Base-by-base conservation (phyloP, 2,113 vertebrate species). In the Phoxinus phoxinus region DNA sequence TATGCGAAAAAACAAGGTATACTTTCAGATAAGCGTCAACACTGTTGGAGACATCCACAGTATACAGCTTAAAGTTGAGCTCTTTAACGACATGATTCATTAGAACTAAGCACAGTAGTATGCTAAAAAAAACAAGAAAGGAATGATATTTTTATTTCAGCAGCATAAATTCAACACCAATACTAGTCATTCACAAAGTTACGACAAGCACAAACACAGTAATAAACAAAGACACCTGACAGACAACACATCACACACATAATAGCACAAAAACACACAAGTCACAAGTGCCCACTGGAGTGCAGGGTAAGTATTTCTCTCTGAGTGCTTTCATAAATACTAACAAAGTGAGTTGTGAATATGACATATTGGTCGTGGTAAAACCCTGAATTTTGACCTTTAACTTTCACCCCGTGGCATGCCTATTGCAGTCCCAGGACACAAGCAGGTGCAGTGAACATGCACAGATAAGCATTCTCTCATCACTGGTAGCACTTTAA, bases 381-480 rank as follows among this genome's bases (percentile, higher is more conserved):
- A 80, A 65, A 86, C n/a, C 1, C 67, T 78, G 79, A 81, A 51
- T n/a, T 61, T 37, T 85, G 30, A 82, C 32, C 84, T 84, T 82
- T 67, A 75, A 83, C 59, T 84, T 51, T 91, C 87, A 91, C 91
- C 90, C 88, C 86, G 71, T 90, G 90, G 88, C 90, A 90, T 88
- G 91, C 90, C 92, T 91, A 88, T 89, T 88, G 89, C 92, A 90
- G 86, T 87, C 87, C 88, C 89, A 90, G 90, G 90, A 91, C 90
- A 89, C 91, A 91, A 89, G 91, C 91, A 92, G 90, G 90, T 84
- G 88, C 86, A 90, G 90, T 91, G 90, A 94, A 92, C 93, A 92
- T 90, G 93, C 92, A 91, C 91, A 90, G 89, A 61, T 59, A 59
- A 59, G 56, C 77, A 87, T 89, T 89, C 85, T 23, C 75, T 87